Conservation (phyloP, 2,113 vertebrate species). For the Syngnathoides biaculeatus region DNA sequence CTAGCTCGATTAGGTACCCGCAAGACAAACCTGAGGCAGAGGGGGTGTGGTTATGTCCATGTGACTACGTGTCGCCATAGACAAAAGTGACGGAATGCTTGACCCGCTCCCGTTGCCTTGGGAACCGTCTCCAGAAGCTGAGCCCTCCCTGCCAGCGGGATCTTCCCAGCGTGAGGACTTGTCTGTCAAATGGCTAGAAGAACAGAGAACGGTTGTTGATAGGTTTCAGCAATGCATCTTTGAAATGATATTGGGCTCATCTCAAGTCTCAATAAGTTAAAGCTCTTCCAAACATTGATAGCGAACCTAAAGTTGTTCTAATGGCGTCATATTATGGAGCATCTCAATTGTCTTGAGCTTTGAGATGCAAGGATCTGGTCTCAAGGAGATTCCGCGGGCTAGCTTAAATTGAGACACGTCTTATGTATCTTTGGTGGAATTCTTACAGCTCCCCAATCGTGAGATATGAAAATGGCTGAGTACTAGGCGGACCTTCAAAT, state of each 20-base stretch:
- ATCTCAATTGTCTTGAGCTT: too few species aligned
- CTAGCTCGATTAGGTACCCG: background rate
- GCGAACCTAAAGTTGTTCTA: too few species aligned
- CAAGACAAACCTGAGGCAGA: constrained; percentile 77
- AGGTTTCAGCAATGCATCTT: background rate
- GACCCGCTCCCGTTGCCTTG: constrained; percentile 76
- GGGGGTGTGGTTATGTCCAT: constrained; percentile 92
- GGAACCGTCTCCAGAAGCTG: constrained; percentile 68
- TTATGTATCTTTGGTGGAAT: too few species aligned
- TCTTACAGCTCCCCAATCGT: too few species aligned
- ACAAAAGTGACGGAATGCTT: constrained; percentile 87
- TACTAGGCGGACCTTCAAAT: too few species aligned
- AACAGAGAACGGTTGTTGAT: background rate
- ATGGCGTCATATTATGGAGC: too few species aligned
- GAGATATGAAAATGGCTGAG: too few species aligned
- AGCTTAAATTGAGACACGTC: too few species aligned
- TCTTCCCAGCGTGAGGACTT: constrained; percentile 81
- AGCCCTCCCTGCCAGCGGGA: constrained; percentile 63
- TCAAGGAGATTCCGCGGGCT: too few species aligned
- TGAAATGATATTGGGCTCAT: background rate
- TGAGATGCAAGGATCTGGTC: too few species aligned
- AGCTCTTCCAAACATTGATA: too few species aligned
- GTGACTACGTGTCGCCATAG: constrained; percentile 89
- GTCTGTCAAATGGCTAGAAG: constrained; percentile 78
- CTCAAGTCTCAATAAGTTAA: too few species aligned